phyloP scores from a whole-genome alignment of 2,888 invertebrate species.

The Drosophila merina region DNA sequence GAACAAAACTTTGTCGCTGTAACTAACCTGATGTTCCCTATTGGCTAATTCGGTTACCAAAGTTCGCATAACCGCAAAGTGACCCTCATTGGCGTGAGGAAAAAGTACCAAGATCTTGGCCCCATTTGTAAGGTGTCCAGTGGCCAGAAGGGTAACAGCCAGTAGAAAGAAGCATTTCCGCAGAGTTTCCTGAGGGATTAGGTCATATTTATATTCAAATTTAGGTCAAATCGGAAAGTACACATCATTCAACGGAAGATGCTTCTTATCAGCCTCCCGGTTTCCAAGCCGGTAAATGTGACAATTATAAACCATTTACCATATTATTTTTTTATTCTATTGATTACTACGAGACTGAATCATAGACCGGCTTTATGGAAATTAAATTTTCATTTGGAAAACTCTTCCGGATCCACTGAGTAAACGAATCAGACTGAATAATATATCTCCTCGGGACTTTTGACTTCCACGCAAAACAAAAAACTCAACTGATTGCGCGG shows the following conservation, averaged over 20 bases:
- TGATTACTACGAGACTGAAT: background rate
- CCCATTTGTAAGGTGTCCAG: slow-evolving; percentile 13
- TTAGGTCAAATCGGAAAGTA: slow-evolving; percentile 39
- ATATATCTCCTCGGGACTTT: slow-evolving; percentile 31
- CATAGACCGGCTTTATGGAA: slow-evolving; percentile 5
- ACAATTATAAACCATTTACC: slow-evolving; percentile 1
- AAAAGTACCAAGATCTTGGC: slow-evolving; percentile 81
- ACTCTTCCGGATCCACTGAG: slow-evolving; percentile 30
- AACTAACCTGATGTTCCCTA: slow-evolving; percentile 84
- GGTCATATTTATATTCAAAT: background rate
- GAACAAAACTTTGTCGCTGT: too few species aligned
- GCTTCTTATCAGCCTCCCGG: slow-evolving; percentile 52
- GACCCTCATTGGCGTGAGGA: slow-evolving; percentile 82
- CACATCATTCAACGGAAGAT: slow-evolving; percentile 60
- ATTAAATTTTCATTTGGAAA: slow-evolving; percentile 16
- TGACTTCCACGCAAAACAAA: slow-evolving; percentile 13
- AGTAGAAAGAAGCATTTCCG: slow-evolving; percentile 3
- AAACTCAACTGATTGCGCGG: slow-evolving; percentile 57
- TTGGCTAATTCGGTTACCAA: slow-evolving; percentile 84
- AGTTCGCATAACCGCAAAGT: slow-evolving; percentile 83
- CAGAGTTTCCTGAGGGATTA: slow-evolving; percentile 3
- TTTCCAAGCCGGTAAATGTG: background rate
- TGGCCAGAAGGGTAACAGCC: slow-evolving; percentile 7
- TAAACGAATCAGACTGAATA: slow-evolving; percentile 21
- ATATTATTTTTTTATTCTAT: slow-evolving; percentile 5